Base-by-base conservation (phyloP, 2,888 invertebrate species). In the Drosophila percnosoma region DNA sequence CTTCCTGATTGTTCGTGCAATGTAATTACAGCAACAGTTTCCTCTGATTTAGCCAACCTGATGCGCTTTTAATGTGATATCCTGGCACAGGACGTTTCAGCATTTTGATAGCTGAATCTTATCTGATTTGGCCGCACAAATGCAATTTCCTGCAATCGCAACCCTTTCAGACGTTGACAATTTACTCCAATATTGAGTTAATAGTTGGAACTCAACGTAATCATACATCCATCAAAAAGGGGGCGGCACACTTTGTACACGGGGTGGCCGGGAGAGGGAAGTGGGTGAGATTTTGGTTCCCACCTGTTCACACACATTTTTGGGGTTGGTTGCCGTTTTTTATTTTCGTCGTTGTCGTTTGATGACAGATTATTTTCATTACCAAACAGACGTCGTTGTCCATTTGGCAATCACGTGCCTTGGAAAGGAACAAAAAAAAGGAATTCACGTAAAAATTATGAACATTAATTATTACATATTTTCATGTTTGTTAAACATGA, bases 341-440 rank as follows among this genome's bases (percentile, higher is more conserved):
- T 2, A 15, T 69, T 66, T 54, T n/a, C 67, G 31, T 18, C 13
- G 21, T 68, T 60, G 74, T 63, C 89, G 29, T 92, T 91, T 91
- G 91, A 91, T 91, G 90, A 89, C 86, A 91, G 92, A 91, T 90
- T 91, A 90, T 90, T 83, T 92, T 91, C 91, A 90, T 91, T 91
- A 87, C 79, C 82, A 70, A 83, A 76, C 70, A 67, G 74, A 34
- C 55, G 58, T 7, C 42, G 69, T 42, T 79, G 78, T 73, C 73
- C 76, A 82, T 80, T 90, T 81, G 73, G n/a, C 15, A 29, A 72
- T 40, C 52, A 72, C 68, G 69, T 64, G 68, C 21, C 75, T 57
- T 1, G 33, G 18, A 53, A 15, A 58, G 8, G 15, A 24, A 27
- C 38, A 42, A 29, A n/a, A 27, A 49, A 42, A 33, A 31, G 27